Evolutionary conservation across 2,113 vertebrate species (phyloP).

Genomic region (Arothron firmamentum): DNA sequence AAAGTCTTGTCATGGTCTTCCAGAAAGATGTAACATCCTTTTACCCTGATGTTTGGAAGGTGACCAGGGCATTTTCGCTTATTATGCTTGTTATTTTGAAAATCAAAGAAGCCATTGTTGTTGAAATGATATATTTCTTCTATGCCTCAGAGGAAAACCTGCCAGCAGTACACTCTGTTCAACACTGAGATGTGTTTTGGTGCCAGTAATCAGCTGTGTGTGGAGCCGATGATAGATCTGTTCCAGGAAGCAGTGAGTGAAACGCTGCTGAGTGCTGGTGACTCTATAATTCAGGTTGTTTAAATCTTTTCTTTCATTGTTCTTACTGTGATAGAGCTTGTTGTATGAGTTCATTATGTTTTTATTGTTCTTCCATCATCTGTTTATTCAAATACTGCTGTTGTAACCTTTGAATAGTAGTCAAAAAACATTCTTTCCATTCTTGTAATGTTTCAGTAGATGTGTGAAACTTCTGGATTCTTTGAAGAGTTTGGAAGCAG

Average conservation of each 20-base stretch:
- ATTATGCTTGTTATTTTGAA: neutral
- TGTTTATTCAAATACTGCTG: neutral
- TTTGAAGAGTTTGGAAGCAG: slow-evolving; percentile 40
- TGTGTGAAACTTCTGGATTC: slow-evolving; percentile 60
- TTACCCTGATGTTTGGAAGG: slow-evolving; percentile 68
- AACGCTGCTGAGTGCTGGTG: slow-evolving; percentile 45
- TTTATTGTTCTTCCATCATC: neutral
- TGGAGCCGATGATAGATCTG: slow-evolving; percentile 61
- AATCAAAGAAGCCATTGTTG: neutral
- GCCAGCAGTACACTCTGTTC: slow-evolving; percentile 57
- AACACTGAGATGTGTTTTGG: slow-evolving; percentile 67
- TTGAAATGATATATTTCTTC: neutral
- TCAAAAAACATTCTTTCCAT: neutral
- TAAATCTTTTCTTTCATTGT: neutral
- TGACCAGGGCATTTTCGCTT: slow-evolving; percentile 28
- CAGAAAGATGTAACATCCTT: slow-evolving; percentile 64
- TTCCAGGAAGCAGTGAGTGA: slow-evolving; percentile 64
- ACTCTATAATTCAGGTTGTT: slow-evolving; percentile 69
- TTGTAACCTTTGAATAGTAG: neutral
- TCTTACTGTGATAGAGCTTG: neutral
- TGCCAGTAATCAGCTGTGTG: slow-evolving; percentile 42
- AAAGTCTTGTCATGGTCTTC: slow-evolving; percentile 71
- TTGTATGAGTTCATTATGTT: neutral
- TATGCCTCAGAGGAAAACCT: slow-evolving; percentile 41
- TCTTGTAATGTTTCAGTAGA: slow-evolving; percentile 38